Percentiles rank a stretch among this genome's conserved stretches.
phyloP scores from a whole-genome alignment of 2,888 invertebrate genomes.

The Zonitis immaculata region DNA sequence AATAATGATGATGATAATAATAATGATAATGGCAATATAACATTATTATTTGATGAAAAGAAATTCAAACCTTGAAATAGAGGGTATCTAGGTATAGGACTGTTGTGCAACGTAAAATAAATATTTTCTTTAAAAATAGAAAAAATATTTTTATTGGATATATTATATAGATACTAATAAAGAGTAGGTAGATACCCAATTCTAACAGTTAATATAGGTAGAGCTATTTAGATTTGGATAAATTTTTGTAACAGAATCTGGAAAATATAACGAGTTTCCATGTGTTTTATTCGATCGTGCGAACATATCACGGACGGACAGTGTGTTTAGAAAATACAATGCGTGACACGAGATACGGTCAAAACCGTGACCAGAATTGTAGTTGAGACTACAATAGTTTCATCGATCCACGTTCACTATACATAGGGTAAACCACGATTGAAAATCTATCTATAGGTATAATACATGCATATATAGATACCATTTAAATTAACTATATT shows the following conservation, averaged over 20 bases:
- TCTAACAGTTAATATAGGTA: too few relatives aligned
- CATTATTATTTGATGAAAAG: too few relatives aligned
- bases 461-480: too few relatives aligned
- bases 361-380: constrained; percentile 44
- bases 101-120: neutral
- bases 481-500: constrained; percentile 38
- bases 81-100: neutral
- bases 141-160: too few relatives aligned
- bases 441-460: constrained; percentile 40
- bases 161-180: too few relatives aligned
- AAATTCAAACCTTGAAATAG: neutral
- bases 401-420: constrained; percentile 34
- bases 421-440: constrained; percentile 36
- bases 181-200: too few relatives aligned
- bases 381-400: constrained; percentile 30
- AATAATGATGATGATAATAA: neutral
- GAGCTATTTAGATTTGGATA: too few relatives aligned
- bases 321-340: constrained; percentile 45
- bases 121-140: neutral
- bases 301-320: constrained; percentile 41
- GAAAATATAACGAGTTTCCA: constrained; percentile 7
- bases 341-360: constrained; percentile 43
- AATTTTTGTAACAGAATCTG: neutral
- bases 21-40: neutral
- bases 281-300: constrained; percentile 36